Conservation (phyloP, 2,113 vertebrate species). For the Carlito syrichta region DNA sequence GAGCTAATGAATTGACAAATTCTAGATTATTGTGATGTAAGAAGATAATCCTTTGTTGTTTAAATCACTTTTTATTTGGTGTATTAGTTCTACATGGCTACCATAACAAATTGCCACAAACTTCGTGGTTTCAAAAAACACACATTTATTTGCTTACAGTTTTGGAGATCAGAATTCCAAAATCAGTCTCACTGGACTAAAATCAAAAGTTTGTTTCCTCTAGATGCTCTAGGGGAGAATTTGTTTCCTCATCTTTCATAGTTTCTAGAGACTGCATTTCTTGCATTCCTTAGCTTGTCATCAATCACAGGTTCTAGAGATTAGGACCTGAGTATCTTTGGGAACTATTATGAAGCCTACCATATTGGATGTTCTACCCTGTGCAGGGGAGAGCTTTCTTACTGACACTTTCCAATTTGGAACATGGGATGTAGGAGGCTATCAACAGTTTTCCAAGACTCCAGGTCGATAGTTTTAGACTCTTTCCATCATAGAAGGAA, state of each 20-base stretch:
- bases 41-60: neutral
- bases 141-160: neutral
- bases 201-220: neutral
- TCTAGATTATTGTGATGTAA: neutral
- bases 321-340: neutral
- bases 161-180: neutral
- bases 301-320: neutral
- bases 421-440: neutral
- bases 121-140: neutral
- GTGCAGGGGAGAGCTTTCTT: neutral
- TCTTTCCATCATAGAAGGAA: neutral
- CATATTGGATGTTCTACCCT: neutral
- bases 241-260: neutral
- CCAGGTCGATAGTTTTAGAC: neutral
- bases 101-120: neutral
- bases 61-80: neutral
- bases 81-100: neutral
- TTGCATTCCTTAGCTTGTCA: neutral
- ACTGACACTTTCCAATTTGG: neutral
- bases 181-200: neutral
- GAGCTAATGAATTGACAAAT: neutral
- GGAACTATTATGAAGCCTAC: neutral
- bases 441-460: neutral
- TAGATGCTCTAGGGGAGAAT: neutral
- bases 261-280: neutral